Percentiles rank a stretch among this genome's conserved stretches.
Conservation (phyloP, 2,888 invertebrate species). For the Agriotes lineatus region DNA sequence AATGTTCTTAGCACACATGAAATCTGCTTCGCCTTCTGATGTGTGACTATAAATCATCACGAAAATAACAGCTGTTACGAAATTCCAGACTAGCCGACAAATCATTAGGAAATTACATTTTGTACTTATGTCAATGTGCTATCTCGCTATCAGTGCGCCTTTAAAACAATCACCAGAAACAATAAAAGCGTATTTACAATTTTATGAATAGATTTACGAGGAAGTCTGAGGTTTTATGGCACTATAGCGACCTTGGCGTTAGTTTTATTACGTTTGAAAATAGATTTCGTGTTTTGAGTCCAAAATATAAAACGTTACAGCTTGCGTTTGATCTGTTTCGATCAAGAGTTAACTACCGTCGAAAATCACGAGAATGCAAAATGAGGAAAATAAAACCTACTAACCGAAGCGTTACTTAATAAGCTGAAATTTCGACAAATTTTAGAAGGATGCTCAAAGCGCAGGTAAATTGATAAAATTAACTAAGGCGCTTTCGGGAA, state of each 20-base stretch:
- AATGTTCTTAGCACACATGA: no score
- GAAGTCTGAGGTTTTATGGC: constrained; percentile 22
- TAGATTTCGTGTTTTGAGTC: constrained; percentile 29
- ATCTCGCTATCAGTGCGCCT: background rate
- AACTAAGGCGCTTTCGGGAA: no score
- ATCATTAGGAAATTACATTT: background rate
- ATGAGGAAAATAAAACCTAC: background rate
- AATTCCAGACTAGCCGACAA: background rate
- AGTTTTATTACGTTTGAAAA: constrained; percentile 26
- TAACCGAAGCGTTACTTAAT: background rate
- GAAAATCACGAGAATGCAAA: background rate
- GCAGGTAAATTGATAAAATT: no score
- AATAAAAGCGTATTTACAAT: constrained; percentile 21
- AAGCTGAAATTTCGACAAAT: no score
- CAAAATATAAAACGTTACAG: constrained; percentile 14
- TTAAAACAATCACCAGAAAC: constrained; percentile 3
- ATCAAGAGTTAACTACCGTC: constrained; percentile 1
- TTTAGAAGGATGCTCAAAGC: no score
- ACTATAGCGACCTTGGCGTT: constrained; percentile 26
- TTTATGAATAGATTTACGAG: constrained; percentile 24
- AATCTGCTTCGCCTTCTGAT: no score
- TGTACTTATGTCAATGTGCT: background rate
- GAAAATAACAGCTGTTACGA: background rate
- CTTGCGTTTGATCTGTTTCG: constrained; percentile 3
- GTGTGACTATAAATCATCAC: no score